A percentile compares a stretch with the other conserved stretches of the same genome.
Conservation (phyloP, 2,888 invertebrate genomes). For the Tiphia femorata region DNA sequence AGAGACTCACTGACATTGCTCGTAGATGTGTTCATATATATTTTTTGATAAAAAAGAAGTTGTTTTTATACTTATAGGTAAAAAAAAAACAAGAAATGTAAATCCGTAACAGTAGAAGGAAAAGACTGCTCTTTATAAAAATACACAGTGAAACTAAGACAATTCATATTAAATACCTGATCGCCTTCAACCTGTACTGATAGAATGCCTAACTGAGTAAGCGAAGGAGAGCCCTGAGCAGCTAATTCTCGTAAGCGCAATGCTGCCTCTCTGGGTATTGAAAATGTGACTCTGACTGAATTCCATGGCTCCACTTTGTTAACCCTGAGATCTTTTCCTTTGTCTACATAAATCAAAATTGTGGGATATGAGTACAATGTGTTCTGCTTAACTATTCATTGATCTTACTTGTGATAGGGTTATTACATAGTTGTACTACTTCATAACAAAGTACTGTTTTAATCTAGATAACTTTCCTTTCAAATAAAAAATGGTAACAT, state of each 20-base stretch:
- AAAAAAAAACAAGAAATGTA: too few species aligned
- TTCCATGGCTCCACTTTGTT: constrained; percentile 97
- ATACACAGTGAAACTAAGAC: constrained; percentile 19
- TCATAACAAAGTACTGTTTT: neutral
- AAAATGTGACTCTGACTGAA: constrained; percentile 97
- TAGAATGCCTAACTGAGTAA: constrained; percentile 92
- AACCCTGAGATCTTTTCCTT: constrained; percentile 74
- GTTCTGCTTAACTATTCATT: neutral
- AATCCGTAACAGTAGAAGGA: too few species aligned
- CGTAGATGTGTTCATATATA: too few species aligned
- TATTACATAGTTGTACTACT: neutral
- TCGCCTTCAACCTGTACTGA: constrained; percentile 95
- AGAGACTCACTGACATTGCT: too few species aligned
- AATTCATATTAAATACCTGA: constrained; percentile 73
- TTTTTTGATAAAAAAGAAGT: too few species aligned
- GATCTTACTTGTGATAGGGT: neutral
- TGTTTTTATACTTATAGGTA: too few species aligned
- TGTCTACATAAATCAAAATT: too few species aligned
- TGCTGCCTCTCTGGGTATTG: constrained; percentile 96
- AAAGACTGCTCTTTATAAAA: too few species aligned
- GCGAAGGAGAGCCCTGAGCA: constrained; percentile 88
- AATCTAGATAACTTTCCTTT: constrained; percentile 2
- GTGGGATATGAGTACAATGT: too few species aligned
- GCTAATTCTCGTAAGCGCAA: constrained; percentile 91
- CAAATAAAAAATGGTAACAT: constrained; percentile 17